A percentile compares a stretch with the other conserved stretches of the same genome.
Evolutionary conservation across 2,888 invertebrate species (phyloP).

Genomic region (Caenorhabditis angaria): DNA sequence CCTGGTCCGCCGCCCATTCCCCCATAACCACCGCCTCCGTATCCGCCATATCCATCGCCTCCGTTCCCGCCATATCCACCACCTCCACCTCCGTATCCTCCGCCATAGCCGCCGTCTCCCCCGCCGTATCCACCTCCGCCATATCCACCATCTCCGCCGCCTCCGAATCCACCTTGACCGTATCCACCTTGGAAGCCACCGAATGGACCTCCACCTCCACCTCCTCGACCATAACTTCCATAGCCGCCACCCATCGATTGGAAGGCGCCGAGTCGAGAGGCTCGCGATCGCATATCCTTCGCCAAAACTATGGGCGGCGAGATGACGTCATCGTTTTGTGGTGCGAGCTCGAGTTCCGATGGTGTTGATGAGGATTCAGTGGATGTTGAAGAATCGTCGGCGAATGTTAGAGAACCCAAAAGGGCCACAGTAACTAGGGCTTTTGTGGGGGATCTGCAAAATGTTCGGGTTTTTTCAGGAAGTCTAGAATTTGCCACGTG

Average conservation of each 20-base stretch:
- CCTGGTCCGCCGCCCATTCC: conserved; percentile 44
- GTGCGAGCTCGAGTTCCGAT: conserved; percentile 17
- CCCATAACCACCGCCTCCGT: conserved; percentile 41
- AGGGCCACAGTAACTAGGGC: conserved; percentile 29
- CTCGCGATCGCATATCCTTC: conserved; percentile 35
- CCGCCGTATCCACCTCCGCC: conserved; percentile 21
- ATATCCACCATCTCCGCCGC: conserved; percentile 20
- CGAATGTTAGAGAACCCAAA: conserved; percentile 20
- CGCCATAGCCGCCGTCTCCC: conserved; percentile 25
- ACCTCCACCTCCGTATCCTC: conserved; percentile 38
- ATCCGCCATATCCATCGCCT: conserved; percentile 17
- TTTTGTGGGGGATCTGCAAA: conserved; percentile 9
- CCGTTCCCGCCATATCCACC: conserved; percentile 21
- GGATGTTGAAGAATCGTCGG: conserved; percentile 15
- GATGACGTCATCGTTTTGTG: conserved; percentile 19
- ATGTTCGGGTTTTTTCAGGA: no score
- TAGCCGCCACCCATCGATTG: conserved; percentile 26
- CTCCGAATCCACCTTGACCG: conserved; percentile 37
- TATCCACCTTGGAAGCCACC: conserved; percentile 42
- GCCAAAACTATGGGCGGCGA: conserved; percentile 21
- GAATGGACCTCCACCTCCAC: conserved; percentile 30
- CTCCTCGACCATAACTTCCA: conserved; percentile 34
- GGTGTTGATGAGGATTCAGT: not conserved
- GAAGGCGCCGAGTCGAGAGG: conserved; percentile 27
- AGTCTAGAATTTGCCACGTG: no score